phyloP scores from a whole-genome alignment of 1,140 invertebrate genomes.

The Mactra quadrangularis region DNA sequence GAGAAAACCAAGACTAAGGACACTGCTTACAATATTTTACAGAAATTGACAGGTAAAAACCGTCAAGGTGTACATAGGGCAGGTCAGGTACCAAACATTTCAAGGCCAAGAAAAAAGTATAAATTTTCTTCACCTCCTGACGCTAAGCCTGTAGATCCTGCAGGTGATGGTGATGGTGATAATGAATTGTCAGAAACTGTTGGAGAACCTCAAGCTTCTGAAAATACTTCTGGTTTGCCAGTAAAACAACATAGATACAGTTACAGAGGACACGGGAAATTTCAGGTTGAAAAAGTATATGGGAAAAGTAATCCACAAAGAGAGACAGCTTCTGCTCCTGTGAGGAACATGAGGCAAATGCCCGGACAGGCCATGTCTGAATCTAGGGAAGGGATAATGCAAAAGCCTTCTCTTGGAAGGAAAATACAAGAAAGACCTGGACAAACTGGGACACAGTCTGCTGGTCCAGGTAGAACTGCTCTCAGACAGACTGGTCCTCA shows the following conservation, averaged over 20 bases:
- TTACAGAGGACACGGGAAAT: background rate
- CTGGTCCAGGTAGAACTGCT: too few species aligned
- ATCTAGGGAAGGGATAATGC: too few species aligned
- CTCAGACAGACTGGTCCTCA: too few species aligned
- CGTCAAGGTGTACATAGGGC: slow-evolving; percentile 2
- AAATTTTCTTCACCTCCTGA: slow-evolving; percentile 4
- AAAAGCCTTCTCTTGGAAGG: too few species aligned
- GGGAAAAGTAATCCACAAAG: background rate
- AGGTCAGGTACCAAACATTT: slow-evolving; percentile 41
- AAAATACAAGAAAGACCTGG: too few species aligned
- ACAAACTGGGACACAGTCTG: too few species aligned
- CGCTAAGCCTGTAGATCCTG: background rate
- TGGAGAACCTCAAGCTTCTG: background rate
- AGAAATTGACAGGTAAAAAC: slow-evolving; percentile 52
- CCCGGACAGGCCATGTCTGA: too few species aligned
- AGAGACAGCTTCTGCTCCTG: too few species aligned
- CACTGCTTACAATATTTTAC: slow-evolving; percentile 36
- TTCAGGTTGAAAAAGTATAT: background rate
- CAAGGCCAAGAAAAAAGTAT: slow-evolving; percentile 10
- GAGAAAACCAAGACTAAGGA: slow-evolving; percentile 25
- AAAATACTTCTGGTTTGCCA: background rate
- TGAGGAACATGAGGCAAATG: too few species aligned
- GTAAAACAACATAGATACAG: background rate
- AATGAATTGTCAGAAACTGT: background rate
- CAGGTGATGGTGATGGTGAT: background rate